Evolutionary conservation across 2,888 invertebrate genomes (phyloP).

Genomic region (Andrena fulva): DNA sequence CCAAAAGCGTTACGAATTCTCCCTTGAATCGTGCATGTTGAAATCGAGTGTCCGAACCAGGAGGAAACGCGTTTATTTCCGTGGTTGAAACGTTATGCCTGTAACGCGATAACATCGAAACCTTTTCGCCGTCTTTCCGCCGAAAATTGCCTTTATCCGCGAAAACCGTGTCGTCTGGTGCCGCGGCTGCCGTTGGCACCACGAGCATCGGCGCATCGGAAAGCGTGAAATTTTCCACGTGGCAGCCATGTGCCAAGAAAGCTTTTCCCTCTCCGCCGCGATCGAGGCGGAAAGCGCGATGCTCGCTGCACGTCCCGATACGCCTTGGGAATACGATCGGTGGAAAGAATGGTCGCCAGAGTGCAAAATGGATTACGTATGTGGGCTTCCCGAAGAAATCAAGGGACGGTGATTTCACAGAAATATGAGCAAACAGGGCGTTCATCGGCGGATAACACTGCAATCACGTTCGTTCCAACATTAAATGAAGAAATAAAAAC

Average conservation of each 20-base stretch:
- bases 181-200: constrained; percentile 38
- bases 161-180: constrained; percentile 21
- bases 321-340: not conserved
- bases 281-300: constrained; percentile 9
- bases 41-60: not conserved
- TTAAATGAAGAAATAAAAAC: not conserved
- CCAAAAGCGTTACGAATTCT: too few species aligned
- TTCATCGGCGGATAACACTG: not conserved
- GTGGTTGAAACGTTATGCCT: not conserved
- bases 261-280: constrained; percentile 5
- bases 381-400: not conserved
- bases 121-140: constrained; percentile 1
- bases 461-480: too few species aligned
- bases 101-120: constrained; percentile 23
- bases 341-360: not conserved
- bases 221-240: constrained; percentile 40
- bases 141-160: constrained; percentile 36
- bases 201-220: constrained; percentile 31
- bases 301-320: not conserved
- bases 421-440: not conserved
- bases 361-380: constrained; percentile 6
- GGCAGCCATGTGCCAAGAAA: constrained; percentile 17
- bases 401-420: not conserved
- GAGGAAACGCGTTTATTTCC: constrained; percentile 12
- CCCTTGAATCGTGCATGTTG: too few species aligned